These are phyloP conservation scores for Sinocyclocheilus rhinocerous DNA, from an alignment of 2,113 vertebrate species.

Conservation along the genomic window DNA sequence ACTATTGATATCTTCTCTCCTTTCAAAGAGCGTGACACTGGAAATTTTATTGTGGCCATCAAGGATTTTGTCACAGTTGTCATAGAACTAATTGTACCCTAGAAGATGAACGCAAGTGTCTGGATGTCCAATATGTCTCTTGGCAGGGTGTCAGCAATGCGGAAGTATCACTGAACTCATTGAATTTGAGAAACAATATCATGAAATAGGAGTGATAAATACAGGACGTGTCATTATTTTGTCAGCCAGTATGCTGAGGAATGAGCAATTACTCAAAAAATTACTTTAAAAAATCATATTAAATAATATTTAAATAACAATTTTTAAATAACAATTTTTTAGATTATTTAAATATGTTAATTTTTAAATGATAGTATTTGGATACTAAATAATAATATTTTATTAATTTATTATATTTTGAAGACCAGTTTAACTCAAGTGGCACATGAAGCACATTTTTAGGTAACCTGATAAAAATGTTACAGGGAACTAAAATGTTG, in stretches of 20 bases:
- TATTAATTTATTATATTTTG: not conserved
- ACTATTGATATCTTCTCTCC: constrained; percentile 11
- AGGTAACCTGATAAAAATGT: too few species aligned
- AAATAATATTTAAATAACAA: not conserved
- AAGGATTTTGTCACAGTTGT: constrained; percentile 22
- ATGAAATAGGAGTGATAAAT: constrained; percentile 2
- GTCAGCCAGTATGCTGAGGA: not conserved
- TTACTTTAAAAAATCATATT: not conserved
- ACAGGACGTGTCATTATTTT: not conserved
- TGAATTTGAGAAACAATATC: not conserved
- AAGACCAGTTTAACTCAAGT: not conserved
- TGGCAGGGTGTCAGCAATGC: constrained; percentile 1
- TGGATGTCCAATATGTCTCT: not conserved
- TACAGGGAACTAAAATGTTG: not conserved
- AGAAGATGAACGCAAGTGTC: not conserved
- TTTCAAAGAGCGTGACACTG: not conserved
- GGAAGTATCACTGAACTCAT: not conserved
- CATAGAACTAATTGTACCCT: not conserved
- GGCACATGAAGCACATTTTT: too few species aligned
- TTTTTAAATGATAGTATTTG: not conserved
- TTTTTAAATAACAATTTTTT: too few species aligned
- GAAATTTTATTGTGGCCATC: constrained; percentile 6
- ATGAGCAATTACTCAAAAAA: not conserved
- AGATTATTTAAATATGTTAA: not conserved
- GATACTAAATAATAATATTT: not conserved